Evolutionary conservation across 2,888 invertebrate genomes (phyloP).

Genomic region (Blastobasis adustella): DNA sequence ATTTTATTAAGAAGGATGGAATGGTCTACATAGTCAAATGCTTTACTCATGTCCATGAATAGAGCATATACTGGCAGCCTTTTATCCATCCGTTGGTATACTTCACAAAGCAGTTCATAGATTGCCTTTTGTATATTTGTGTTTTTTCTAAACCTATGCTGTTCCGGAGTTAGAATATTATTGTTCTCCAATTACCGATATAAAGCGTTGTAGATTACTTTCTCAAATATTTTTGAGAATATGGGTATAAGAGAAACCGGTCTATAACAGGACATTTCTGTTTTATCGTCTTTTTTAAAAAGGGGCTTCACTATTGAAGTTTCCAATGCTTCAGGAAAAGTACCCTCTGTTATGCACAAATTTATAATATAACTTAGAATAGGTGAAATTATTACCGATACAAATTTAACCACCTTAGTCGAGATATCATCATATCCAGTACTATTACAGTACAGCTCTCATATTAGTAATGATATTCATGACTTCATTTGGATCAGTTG

Average conservation of each 20-base stretch:
- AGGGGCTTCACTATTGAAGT: conserved; percentile 1
- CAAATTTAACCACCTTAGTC: not conserved
- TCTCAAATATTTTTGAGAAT: conserved; percentile 7
- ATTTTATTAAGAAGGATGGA: not conserved
- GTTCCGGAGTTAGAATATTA: not conserved
- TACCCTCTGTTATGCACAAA: not conserved
- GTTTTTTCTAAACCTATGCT: conserved; percentile 5
- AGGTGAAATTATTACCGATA: not conserved
- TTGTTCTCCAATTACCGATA: not conserved
- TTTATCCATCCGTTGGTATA: not conserved
- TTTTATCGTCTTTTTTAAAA: not conserved
- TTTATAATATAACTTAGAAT: not conserved
- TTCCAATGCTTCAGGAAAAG: conserved; percentile 2
- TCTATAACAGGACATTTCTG: conserved; percentile 1
- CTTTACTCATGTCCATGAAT: conserved; percentile 7
- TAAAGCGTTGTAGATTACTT: conserved; percentile 1
- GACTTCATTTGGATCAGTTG: not conserved
- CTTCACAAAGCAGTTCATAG: not conserved
- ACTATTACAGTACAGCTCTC: not conserved
- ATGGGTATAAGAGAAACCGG: not conserved
- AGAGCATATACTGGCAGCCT: conserved; percentile 1
- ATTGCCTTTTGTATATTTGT: not conserved
- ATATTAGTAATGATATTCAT: not conserved
- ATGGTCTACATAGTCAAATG: conserved; percentile 7
- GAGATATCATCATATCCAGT: not conserved